phyloP scores from a whole-genome alignment of 2,797 vertebrate species.

The Xyrichtys novacula region DNA sequence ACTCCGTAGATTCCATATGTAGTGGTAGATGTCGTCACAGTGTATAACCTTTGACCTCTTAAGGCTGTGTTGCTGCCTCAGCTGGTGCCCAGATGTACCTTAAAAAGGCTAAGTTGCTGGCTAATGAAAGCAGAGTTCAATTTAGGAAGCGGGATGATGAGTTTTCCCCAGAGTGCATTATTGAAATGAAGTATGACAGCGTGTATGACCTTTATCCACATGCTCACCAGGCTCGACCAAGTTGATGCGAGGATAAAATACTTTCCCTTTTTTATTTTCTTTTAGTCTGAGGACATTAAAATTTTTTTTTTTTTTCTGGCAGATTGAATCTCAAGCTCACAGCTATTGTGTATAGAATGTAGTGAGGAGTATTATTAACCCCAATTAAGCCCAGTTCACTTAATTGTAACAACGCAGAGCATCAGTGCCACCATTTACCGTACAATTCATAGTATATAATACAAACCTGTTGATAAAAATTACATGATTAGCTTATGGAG shows the following conservation, averaged over 20 bases:
- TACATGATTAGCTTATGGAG: not conserved
- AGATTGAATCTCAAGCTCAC: slow-evolving; percentile 16
- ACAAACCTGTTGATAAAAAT: slow-evolving; percentile 13
- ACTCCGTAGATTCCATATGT: slow-evolving; percentile 48
- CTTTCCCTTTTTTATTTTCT: not conserved
- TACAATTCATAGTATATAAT: not conserved
- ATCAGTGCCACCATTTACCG: not conserved
- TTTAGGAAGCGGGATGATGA: slow-evolving; percentile 25
- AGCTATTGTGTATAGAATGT: slow-evolving; percentile 22
- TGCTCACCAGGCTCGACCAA: slow-evolving; percentile 1
- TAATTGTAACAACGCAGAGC: not conserved
- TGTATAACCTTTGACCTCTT: slow-evolving; percentile 74
- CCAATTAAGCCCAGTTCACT: slow-evolving; percentile 38
- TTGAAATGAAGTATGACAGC: slow-evolving; percentile 15
- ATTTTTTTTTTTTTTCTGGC: too few relatives aligned
- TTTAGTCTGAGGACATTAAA: too few relatives aligned
- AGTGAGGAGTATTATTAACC: slow-evolving; percentile 24
- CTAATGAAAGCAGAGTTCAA: slow-evolving; percentile 49
- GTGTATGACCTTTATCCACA: slow-evolving; percentile 12
- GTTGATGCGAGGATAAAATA: too few relatives aligned
- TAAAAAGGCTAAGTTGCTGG: slow-evolving; percentile 2
- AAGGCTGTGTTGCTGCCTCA: slow-evolving; percentile 47
- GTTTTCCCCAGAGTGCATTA: slow-evolving; percentile 10
- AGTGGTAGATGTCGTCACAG: slow-evolving; percentile 71
- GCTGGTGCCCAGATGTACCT: slow-evolving; percentile 77